These are phyloP conservation scores for Drosophila silvestris DNA, from an alignment of 2,888 invertebrate genomes.

Conservation along the genomic window DNA sequence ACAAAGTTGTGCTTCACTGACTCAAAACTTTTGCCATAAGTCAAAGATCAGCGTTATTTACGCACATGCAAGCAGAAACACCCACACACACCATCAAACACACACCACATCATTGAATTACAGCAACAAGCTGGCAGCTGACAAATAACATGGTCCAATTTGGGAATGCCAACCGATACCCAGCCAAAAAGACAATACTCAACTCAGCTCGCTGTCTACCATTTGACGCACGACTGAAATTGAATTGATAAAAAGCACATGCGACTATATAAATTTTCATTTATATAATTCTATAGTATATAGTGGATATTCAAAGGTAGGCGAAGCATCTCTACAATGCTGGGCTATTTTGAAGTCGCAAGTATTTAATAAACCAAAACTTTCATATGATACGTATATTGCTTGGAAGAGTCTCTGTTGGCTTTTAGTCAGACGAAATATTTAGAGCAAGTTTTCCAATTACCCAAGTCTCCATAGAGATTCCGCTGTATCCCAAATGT, in stretches of 20 bases:
- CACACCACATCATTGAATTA: slow-evolving; percentile 9
- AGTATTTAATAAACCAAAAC: slow-evolving; percentile 17
- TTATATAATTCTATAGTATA: background rate
- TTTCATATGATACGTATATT: background rate
- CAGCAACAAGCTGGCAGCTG: slow-evolving; percentile 49
- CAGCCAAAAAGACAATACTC: slow-evolving; percentile 24
- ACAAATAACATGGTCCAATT: slow-evolving; percentile 48
- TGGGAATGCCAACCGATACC: slow-evolving; percentile 21
- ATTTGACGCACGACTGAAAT: slow-evolving; percentile 40
- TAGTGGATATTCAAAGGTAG: background rate
- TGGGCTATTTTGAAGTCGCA: background rate
- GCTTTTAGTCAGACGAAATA: slow-evolving; percentile 11
- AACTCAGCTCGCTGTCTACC: slow-evolving; percentile 20
- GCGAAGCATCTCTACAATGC: background rate
- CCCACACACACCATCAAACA: background rate
- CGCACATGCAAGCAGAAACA: slow-evolving; percentile 30
- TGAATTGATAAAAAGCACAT: slow-evolving; percentile 33
- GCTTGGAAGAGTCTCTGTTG: slow-evolving; percentile 8
- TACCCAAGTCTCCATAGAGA: slow-evolving; percentile 39
- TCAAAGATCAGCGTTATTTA: slow-evolving; percentile 66
- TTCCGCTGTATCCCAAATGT: slow-evolving; percentile 36
- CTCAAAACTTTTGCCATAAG: slow-evolving; percentile 59
- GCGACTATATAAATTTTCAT: slow-evolving; percentile 2
- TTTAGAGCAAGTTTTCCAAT: slow-evolving; percentile 47
- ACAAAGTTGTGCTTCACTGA: slow-evolving; percentile 54